These are phyloP conservation scores for Spea hammondii DNA, from an alignment of 2,797 vertebrate species.

Conservation along the genomic window DNA sequence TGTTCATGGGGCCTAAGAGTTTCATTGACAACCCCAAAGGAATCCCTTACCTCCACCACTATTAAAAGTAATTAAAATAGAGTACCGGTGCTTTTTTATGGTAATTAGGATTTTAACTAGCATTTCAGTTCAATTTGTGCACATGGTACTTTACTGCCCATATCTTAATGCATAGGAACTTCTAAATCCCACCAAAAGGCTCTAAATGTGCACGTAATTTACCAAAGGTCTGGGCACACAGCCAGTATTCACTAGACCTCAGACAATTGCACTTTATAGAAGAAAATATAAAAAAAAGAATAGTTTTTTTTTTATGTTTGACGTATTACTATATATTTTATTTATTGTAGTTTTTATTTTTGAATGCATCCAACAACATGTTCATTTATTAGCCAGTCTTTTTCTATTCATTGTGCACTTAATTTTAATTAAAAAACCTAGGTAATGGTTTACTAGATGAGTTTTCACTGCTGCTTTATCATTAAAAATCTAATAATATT, in stretches of 20 bases:
- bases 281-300: too few species aligned
- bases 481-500: too few species aligned
- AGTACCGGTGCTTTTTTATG: background rate
- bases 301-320: too few species aligned
- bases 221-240: background rate
- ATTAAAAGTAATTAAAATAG: slow-evolving; percentile 1
- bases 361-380: too few species aligned
- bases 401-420: too few species aligned
- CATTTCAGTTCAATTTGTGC: background rate
- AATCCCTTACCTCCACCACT: background rate
- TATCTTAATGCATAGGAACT: background rate
- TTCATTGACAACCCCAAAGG: background rate
- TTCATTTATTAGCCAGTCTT: too few species aligned
- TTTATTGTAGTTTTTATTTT: too few species aligned
- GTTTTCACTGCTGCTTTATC: too few species aligned
- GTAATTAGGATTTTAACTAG: background rate
- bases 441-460: too few species aligned
- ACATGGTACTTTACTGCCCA: background rate
- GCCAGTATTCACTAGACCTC: background rate
- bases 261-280: background rate
- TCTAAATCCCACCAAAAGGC: background rate
- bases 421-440: too few species aligned
- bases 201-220: background rate
- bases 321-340: too few species aligned
- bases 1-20: background rate